Percentiles rank a stretch among this genome's conserved stretches.
Evolutionary conservation across 2,113 vertebrate species (phyloP).

Genomic region (Typhlomys cinereus): DNA sequence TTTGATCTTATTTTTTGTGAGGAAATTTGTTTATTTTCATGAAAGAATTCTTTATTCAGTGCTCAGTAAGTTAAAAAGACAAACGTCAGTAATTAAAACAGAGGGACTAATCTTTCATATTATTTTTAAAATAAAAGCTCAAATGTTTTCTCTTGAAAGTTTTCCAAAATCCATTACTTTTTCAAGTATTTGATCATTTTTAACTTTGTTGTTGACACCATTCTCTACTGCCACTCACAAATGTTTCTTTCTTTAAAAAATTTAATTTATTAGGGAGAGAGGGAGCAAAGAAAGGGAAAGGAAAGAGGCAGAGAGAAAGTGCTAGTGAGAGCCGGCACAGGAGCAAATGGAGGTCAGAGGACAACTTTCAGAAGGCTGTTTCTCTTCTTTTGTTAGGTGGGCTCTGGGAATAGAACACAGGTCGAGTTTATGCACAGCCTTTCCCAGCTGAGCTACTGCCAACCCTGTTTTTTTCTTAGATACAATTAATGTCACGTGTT

Average conservation of each 20-base stretch:
- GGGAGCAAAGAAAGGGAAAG: too few species aligned
- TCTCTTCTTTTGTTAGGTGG: too few species aligned
- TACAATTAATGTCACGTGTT: background rate
- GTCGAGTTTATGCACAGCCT: too few species aligned
- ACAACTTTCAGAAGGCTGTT: too few species aligned
- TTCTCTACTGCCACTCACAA: background rate
- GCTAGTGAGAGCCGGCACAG: too few species aligned
- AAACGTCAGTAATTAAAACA: background rate
- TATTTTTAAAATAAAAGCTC: slow-evolving; percentile 29
- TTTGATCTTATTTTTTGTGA: background rate
- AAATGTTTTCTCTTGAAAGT: background rate
- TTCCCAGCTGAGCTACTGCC: too few species aligned
- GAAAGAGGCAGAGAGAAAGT: too few species aligned
- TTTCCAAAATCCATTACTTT: background rate
- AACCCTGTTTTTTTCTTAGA: too few species aligned
- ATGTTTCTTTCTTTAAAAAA: too few species aligned
- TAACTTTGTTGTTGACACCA: background rate
- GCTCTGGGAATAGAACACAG: too few species aligned
- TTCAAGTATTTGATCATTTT: background rate
- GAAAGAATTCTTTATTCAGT: background rate
- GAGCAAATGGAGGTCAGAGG: too few species aligned
- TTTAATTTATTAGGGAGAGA: too few species aligned
- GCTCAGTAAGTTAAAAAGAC: background rate
- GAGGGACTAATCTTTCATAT: background rate
- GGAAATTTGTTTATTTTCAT: background rate